Base-by-base conservation (phyloP, 2,888 invertebrate species). In the Melanchra persicariae region DNA sequence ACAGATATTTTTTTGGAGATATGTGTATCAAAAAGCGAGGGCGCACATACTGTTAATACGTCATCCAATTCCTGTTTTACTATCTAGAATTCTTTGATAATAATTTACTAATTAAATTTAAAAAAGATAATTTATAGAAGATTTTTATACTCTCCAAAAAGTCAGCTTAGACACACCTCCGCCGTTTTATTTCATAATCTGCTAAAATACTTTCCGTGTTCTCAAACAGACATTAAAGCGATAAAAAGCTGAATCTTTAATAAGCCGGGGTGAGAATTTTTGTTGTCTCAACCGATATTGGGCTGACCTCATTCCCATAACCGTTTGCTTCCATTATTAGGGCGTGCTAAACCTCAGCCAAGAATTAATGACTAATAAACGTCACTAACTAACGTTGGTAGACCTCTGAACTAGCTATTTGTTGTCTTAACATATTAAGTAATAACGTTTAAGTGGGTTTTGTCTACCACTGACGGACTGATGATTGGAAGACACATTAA, bases 251-350 rank as follows among this genome's bases (percentile, higher is more conserved):
- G 54, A 72, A 68, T 68, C 49, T 72, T 68, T 57, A 58, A 61
- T 73, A 65, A 73, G 52, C 40, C 22, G 37, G 40, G 58, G 63
- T 61, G 64, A 59, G 60, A 66, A 47, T 67, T 70, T 81, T 79
- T 70, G 70, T 54, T 82, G 80, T 79, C 69, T 82, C 55, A 73
- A 74, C 65, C 79, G 59, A 79, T 79, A 79, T 79, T 73, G 51
- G 52, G 52, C 30, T 80, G 80, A 83, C 80, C 83, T 34, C 54
- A 62, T 83, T 80, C 75, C 64, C 57, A 74, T 67, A 79, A 82
- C 60, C 55, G 70, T 49, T 45, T 63, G 55, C 24, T 52, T 63
- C 43, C 52, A 37, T 66, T 74, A 67, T 67, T 58, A 79, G 60
- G 69, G 57, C 63, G 47, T 63, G 74, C 59, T 62, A 59, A 78